Evolutionary conservation across 1,140 invertebrate species (phyloP).

Genomic region (Trichonephila inaurata): DNA sequence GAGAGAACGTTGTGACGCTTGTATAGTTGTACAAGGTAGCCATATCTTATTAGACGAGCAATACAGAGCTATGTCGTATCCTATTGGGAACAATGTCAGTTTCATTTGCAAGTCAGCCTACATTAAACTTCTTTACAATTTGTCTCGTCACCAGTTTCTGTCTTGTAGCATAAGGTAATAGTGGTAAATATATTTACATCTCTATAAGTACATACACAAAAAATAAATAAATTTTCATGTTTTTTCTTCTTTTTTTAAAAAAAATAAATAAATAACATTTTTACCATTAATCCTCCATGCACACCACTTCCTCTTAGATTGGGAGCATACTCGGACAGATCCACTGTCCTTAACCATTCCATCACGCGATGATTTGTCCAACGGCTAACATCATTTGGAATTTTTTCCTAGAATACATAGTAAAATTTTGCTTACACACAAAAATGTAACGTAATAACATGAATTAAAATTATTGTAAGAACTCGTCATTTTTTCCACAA

Average conservation of each 20-base stretch:
- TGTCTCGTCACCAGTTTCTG: background rate
- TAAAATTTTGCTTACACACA: background rate
- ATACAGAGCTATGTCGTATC: too few relatives aligned
- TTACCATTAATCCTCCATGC: conserved; percentile 82
- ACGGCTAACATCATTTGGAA: conserved; percentile 11
- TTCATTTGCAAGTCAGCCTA: too few relatives aligned
- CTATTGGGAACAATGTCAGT: too few relatives aligned
- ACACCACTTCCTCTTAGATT: conserved; percentile 90
- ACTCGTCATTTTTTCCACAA: too few relatives aligned
- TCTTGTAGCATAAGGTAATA: background rate
- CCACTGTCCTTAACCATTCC: conserved; percentile 98
- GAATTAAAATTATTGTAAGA: too few relatives aligned
- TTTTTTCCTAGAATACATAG: conserved; percentile 12
- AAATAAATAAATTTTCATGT: too few relatives aligned
- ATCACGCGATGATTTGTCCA: conserved; percentile 95
- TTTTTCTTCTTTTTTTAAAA: too few relatives aligned
- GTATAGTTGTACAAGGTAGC: too few relatives aligned
- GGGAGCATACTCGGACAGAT: conserved; percentile 98
- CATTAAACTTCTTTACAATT: background rate
- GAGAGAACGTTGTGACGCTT: too few relatives aligned
- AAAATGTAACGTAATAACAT: too few relatives aligned
- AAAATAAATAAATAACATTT: background rate
- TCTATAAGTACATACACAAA: background rate
- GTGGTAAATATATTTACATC: background rate
- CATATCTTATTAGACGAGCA: too few relatives aligned